Conservation (phyloP, 2,797 vertebrate species). For the Muraenolepis orangiensis region DNA sequence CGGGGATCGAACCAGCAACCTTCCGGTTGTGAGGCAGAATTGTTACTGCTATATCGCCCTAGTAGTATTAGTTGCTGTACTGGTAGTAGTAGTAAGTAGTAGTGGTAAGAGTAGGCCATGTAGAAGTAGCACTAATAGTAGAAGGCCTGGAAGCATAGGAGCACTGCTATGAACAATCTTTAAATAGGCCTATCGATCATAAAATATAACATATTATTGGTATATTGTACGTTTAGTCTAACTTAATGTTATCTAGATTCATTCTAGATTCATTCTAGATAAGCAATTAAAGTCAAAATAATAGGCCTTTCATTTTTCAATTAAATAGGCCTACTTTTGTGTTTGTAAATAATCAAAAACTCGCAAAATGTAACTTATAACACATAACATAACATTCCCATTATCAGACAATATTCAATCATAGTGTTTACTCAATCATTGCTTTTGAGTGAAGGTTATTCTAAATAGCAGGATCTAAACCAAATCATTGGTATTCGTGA, state of each 20-base stretch:
- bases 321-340: neutral
- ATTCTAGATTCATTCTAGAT: neutral
- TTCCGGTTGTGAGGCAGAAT: too few relatives aligned
- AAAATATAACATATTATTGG: neutral
- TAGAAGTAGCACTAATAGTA: too few relatives aligned
- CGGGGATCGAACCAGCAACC: too few relatives aligned
- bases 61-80: too few relatives aligned
- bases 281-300: neutral
- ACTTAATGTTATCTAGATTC: neutral
- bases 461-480: slow-evolving; percentile 9
- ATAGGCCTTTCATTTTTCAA: neutral
- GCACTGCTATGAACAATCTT: neutral
- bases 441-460: slow-evolving; percentile 7
- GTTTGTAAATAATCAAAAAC: neutral
- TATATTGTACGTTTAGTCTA: neutral
- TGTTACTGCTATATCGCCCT: too few relatives aligned
- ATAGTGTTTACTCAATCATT: neutral
- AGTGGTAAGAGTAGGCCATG: neutral
- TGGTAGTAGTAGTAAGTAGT: neutral
- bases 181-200: neutral
- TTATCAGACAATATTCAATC: neutral
- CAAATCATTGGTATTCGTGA: neutral
- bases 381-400: neutral
- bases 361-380: neutral
- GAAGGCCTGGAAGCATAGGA: too few relatives aligned